Evolutionary conservation across 2,888 invertebrate species (phyloP), one percentile per base, ranked within the genome.

Genomic region (Ceramica pisi): DNA sequence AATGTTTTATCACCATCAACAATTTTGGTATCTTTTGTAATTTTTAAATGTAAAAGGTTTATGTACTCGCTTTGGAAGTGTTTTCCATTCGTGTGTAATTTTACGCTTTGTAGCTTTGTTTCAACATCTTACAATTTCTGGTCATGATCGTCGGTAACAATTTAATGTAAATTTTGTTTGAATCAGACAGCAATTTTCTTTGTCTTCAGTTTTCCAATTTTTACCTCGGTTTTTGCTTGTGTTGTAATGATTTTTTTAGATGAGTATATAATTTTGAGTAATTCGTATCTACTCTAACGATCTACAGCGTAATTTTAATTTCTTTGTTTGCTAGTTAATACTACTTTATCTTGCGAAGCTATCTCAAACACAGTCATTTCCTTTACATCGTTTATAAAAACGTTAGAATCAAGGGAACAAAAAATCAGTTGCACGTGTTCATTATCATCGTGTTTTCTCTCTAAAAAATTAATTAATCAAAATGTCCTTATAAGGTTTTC

Each of bases 161-260:
- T 83, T 83, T 81, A 48, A 85, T 85, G 81, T 80, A 83, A 84
- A 84, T 85, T 80, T 76, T 21, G 74, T 78, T 82, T 72, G 56
- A 21, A 75, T 76, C 50, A 19, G 56, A 59, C 67, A 69, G 59
- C 65, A 71, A 83, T 81, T 85, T 85, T 75, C 86, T 79, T 85
- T 84, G 86, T 85, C 71, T 81, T 74, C 16, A 56, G 64, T 66
- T 78, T 79, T 78, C 57, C 67, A 63, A 23, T 71, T 77, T 68
- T 79, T 78, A 67, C 55, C 41, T 57, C 23, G 14, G 21, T 74
- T 74, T 68, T 74, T 80, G 72, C 59, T 60, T 51, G 41, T 41
- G 19, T 67, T 71, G 56, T 60, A 70, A 51, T n/a, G 55, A 26
- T 23, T 51, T 48, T 63, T 56, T 71, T 57, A 46, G 57, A 67